These are phyloP conservation scores for Graphium colonna DNA, from an alignment of 2,888 invertebrate species.

Conservation along the genomic window DNA sequence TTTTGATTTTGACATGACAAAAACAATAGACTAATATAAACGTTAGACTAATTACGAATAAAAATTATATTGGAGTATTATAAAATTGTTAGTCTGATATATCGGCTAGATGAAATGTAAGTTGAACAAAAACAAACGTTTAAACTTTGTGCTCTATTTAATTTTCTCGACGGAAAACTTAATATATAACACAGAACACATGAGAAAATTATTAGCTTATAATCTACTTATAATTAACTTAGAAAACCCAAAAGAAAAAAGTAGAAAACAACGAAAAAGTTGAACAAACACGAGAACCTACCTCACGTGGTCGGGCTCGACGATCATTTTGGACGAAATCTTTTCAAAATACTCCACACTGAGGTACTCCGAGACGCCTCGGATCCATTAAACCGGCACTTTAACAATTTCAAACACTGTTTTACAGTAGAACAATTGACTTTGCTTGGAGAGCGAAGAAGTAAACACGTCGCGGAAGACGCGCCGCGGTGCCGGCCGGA, in stretches of 20 bases:
- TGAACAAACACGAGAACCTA: constrained; percentile 59
- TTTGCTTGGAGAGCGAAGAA: constrained; percentile 59
- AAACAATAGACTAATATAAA: no score
- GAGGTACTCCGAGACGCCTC: constrained; percentile 48
- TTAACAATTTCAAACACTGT: constrained; percentile 52
- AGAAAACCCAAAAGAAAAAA: constrained; percentile 35
- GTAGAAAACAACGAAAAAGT: constrained; percentile 52
- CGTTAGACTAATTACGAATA: no score
- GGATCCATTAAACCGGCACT: constrained; percentile 71
- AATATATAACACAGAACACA: constrained; percentile 1
- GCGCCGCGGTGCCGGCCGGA: constrained; percentile 69
- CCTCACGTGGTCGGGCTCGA: constrained; percentile 78
- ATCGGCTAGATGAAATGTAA: no score
- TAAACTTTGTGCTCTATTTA: background rate
- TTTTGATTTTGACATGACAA: no score
- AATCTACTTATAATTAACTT: constrained; percentile 1
- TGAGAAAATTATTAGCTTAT: constrained; percentile 13
- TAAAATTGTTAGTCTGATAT: no score
- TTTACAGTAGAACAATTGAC: constrained; percentile 48
- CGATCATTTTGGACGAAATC: constrained; percentile 75
- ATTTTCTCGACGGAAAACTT: no score
- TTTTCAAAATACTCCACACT: constrained; percentile 65
- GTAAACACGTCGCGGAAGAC: constrained; percentile 78
- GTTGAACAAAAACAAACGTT: background rate
- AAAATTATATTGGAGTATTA: no score